A percentile compares a stretch with the other conserved stretches of the same genome.
Conservation (phyloP, 2,113 vertebrate genomes). For the Syrrhaptes paradoxus region DNA sequence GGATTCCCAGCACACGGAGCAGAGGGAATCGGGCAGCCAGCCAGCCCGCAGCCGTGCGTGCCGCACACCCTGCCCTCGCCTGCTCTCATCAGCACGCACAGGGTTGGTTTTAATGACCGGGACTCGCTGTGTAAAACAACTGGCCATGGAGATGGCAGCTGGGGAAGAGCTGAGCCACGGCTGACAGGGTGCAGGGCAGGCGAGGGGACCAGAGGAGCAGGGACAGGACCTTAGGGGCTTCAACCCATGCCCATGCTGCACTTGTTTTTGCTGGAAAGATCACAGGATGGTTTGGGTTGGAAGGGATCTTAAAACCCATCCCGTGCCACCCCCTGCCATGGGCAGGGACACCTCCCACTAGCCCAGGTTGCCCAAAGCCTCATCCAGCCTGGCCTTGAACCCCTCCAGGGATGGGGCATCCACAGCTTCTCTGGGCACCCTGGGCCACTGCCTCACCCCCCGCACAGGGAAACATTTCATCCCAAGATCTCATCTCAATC, state of each 20-base stretch:
- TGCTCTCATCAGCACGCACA: background rate
- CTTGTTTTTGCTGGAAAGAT: background rate
- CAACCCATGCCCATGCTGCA: rapidly evolving
- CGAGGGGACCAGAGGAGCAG: background rate
- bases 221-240: background rate
- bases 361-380: no score
- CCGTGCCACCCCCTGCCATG: no score
- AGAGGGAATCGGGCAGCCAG: background rate
- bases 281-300: no score
- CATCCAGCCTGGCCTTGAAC: no score
- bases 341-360: no score
- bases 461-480: no score
- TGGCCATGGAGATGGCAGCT: background rate
- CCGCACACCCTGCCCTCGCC: background rate
- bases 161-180: background rate
- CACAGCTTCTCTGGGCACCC: no score
- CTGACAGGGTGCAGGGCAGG: rapidly evolving
- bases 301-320: no score
- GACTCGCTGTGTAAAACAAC: background rate
- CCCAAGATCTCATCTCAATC: no score
- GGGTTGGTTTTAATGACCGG: background rate
- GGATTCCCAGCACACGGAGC: background rate
- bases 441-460: no score
- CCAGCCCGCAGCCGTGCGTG: background rate
- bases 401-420: no score